These are phyloP conservation scores for Gallirallus australis DNA, from an alignment of 2,797 vertebrate species.

Conservation along the genomic window DNA sequence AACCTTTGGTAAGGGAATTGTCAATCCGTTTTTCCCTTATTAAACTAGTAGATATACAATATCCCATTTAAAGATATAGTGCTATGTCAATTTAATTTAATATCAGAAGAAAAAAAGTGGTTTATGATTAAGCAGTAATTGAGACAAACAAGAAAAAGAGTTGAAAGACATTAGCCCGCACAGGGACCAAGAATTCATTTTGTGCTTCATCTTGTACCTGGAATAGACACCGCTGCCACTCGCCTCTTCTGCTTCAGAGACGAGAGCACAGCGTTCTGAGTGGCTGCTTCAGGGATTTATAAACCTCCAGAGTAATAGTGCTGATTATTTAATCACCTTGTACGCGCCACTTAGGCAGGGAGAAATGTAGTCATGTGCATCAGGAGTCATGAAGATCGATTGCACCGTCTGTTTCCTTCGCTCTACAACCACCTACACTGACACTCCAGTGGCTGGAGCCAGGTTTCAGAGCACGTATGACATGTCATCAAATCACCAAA, in stretches of 20 bases:
- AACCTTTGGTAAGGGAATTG: not conserved
- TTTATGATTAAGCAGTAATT: not conserved
- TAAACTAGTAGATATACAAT: not conserved
- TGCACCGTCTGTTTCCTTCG: constrained; percentile 65
- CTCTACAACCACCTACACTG: constrained; percentile 44
- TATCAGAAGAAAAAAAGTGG: not conserved
- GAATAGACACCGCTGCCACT: not conserved
- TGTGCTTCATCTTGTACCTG: not conserved
- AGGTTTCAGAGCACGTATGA: constrained; percentile 26
- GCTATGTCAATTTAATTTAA: not conserved
- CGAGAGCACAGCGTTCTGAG: not conserved
- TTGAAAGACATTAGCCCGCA: not conserved
- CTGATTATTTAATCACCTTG: constrained; percentile 79
- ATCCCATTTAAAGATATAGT: not conserved
- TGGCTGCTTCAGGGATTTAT: constrained; percentile 53
- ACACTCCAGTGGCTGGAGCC: constrained; percentile 35
- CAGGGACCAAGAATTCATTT: not conserved
- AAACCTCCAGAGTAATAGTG: constrained; percentile 67
- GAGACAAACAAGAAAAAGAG: not conserved
- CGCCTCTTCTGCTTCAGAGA: not conserved
- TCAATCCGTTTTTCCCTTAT: not conserved
- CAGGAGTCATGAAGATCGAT: constrained; percentile 76
- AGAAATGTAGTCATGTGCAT: constrained; percentile 73
- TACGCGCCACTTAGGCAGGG: constrained; percentile 67
- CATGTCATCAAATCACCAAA: constrained; percentile 42